A percentile compares a stretch with the other conserved stretches of the same genome.
Conservation (phyloP, 2,888 invertebrate species). For the Baronia brevicornis region DNA sequence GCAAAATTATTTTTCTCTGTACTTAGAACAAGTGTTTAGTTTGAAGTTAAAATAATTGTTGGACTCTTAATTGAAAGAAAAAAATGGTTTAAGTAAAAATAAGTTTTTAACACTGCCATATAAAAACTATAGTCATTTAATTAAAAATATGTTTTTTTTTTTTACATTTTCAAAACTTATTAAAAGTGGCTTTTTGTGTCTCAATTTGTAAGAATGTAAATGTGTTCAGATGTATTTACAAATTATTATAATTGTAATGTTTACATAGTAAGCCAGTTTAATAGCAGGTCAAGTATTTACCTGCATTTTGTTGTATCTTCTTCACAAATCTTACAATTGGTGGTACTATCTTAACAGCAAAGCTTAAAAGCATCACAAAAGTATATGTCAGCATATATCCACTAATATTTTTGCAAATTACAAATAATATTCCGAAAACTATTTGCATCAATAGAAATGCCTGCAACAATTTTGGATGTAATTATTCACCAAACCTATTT, state of each 20-base stretch:
- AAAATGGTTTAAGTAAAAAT: no score
- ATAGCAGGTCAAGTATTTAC: constrained; percentile 29
- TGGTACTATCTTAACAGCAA: constrained; percentile 45
- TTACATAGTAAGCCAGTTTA: no score
- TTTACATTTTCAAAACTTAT: constrained; percentile 1
- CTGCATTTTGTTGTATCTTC: constrained; percentile 56
- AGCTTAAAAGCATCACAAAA: constrained; percentile 39
- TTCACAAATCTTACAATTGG: constrained; percentile 37
- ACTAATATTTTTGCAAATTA: constrained; percentile 51
- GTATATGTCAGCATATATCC: constrained; percentile 52
- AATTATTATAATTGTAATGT: no score
- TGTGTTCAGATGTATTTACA: no score
- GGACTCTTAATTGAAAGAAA: no score
- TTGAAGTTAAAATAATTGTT: no score
- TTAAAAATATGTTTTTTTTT: background rate
- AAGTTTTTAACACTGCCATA: background rate
- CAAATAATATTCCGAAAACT: constrained; percentile 39
- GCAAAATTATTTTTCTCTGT: no score
- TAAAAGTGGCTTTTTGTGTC: no score
- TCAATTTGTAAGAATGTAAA: no score
- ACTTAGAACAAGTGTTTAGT: no score
- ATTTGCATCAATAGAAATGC: constrained; percentile 58
- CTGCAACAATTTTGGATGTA: constrained; percentile 42
- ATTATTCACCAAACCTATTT: constrained; percentile 1
- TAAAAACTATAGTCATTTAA: no score